These are phyloP conservation scores for Heliconius eleuchia DNA, from an alignment of 1,140 invertebrate species.

Conservation along the genomic window DNA sequence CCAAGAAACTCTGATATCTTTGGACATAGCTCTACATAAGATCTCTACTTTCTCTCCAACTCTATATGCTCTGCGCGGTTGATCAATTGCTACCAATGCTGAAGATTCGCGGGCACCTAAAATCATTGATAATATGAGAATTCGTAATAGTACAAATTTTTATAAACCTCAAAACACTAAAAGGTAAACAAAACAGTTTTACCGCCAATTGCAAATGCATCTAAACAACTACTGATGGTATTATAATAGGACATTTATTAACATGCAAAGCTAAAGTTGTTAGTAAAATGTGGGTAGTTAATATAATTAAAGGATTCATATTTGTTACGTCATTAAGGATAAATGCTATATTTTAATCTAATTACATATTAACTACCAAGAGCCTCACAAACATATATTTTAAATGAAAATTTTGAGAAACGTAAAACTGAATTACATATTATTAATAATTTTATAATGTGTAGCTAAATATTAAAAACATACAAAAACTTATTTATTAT, in stretches of 20 bases:
- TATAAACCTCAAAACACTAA: conserved; percentile 17
- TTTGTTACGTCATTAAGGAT: not conserved
- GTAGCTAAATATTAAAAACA: not conserved
- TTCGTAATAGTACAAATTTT: not conserved
- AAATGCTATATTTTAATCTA: not conserved
- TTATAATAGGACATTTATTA: conserved; percentile 23
- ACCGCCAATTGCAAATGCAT: conserved; percentile 18
- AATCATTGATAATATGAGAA: conserved; percentile 37
- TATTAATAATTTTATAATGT: not conserved
- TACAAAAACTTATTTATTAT: not conserved
- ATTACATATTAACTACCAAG: not conserved
- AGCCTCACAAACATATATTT: not conserved
- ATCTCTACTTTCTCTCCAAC: conserved; percentile 89
- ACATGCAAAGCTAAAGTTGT: conserved; percentile 36
- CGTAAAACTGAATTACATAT: not conserved
- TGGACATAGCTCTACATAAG: conserved; percentile 85
- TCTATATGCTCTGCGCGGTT: conserved; percentile 82
- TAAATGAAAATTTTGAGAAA: not conserved
- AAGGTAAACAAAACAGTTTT: conserved; percentile 14
- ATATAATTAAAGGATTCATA: not conserved
- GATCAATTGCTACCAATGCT: conserved; percentile 78
- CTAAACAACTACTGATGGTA: conserved; percentile 4
- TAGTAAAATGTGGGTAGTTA: conserved; percentile 15
- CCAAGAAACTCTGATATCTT: conserved; percentile 81
- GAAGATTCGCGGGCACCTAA: conserved; percentile 59